phyloP scores from a whole-genome alignment of 2,888 invertebrate genomes.

The Masnerella sp. region DNA sequence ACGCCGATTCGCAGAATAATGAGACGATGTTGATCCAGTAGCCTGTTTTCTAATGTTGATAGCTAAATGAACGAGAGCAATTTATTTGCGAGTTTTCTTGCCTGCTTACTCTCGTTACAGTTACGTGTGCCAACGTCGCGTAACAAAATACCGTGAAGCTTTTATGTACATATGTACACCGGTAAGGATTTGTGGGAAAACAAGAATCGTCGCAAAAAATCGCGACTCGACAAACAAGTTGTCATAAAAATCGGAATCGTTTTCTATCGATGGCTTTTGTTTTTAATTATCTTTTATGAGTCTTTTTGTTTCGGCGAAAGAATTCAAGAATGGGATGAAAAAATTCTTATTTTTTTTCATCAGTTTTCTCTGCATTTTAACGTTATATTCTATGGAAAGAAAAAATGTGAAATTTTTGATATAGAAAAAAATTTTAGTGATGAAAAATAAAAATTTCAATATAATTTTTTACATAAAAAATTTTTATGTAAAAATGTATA shows the following conservation, averaged over 20 bases:
- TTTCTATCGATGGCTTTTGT: conserved; percentile 5
- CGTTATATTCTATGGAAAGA: no score
- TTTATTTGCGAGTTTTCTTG: conserved; percentile 52
- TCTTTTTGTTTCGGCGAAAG: no score
- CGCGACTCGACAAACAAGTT: conserved; percentile 39
- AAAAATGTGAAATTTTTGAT: no score
- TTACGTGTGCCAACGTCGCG: conserved; percentile 43
- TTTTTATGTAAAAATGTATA: no score
- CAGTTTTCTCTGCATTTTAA: no score
- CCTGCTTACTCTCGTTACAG: conserved; percentile 47
- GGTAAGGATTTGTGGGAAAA: conserved; percentile 41
- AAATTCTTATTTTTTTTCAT: no score
- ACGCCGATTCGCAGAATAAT: background rate
- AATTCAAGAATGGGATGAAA: no score
- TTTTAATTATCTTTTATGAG: no score
- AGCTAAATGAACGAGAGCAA: conserved; percentile 49
- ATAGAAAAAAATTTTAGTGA: no score
- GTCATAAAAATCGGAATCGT: conserved; percentile 34
- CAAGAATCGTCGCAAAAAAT: conserved; percentile 34
- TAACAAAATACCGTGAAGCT: conserved; percentile 45
- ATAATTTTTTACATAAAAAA: no score
- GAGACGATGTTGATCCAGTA: conserved; percentile 24
- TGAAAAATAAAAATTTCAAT: no score
- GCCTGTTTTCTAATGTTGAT: conserved; percentile 43
- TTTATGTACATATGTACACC: conserved; percentile 37